Conservation (phyloP, 2,113 vertebrate genomes). For the Brachionichthys hirsutus region DNA sequence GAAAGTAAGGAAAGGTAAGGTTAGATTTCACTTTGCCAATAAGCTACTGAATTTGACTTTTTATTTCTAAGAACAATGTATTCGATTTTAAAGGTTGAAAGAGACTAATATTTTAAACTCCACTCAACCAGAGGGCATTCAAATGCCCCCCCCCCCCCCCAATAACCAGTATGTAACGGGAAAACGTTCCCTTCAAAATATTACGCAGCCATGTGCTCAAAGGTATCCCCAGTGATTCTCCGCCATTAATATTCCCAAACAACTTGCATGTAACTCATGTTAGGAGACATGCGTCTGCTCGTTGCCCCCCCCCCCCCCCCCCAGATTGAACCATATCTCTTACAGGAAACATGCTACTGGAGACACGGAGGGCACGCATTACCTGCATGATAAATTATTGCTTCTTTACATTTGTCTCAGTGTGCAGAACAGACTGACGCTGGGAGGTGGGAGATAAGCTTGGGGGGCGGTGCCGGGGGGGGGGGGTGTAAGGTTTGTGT, state of each 20-base stretch:
- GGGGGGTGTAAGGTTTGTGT: not conserved
- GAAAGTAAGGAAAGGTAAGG: too few species aligned
- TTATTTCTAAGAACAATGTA: not conserved
- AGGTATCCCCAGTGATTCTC: conserved; percentile 8
- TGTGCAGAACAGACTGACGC: conserved; percentile 26
- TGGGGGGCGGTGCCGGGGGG: not conserved
- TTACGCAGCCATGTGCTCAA: conserved; percentile 3
- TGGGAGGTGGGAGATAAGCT: not conserved
- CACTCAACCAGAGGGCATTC: not conserved
- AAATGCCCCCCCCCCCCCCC: too few species aligned
- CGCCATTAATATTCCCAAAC: conserved; percentile 13
- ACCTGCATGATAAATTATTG: conserved; percentile 67
- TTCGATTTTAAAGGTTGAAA: not conserved
- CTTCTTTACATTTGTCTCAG: conserved; percentile 31
- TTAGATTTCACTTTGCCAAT: not conserved
- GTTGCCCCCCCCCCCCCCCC: conserved; percentile 52
- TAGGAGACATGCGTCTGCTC: conserved; percentile 44
- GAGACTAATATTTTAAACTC: conserved; percentile 16
- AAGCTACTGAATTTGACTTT: not conserved
- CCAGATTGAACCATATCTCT: conserved; percentile 20
- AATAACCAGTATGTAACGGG: not conserved
- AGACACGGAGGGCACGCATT: conserved; percentile 38
- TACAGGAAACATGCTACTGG: conserved; percentile 22
- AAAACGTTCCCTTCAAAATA: not conserved
- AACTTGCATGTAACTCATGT: conserved; percentile 68